phyloP scores from a whole-genome alignment of 2,888 invertebrate genomes.

The Imbricaverruca yamaguchii region DNA sequence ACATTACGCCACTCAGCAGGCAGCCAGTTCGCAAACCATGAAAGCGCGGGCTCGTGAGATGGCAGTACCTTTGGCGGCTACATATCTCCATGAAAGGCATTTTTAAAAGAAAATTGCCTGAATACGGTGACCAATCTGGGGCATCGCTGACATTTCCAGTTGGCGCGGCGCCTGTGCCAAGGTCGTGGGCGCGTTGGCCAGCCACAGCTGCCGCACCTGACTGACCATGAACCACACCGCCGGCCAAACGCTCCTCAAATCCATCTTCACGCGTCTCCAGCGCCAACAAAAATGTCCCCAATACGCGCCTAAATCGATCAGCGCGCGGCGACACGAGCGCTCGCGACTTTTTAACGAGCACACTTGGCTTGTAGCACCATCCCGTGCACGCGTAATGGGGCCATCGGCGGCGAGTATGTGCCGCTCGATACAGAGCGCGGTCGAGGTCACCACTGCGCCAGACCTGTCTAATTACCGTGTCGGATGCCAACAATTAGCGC shows the following conservation, averaged over 20 bases:
- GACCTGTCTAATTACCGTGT: background rate
- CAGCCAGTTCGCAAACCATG: background rate
- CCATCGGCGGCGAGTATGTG: background rate
- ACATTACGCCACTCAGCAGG: background rate
- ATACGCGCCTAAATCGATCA: background rate
- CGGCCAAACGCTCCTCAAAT: background rate
- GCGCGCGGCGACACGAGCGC: background rate
- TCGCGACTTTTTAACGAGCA: conserved; percentile 16
- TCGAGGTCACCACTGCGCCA: background rate
- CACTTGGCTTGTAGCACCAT: background rate
- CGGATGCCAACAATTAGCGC: background rate
- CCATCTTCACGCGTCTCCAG: background rate
- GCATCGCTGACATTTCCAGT: background rate
- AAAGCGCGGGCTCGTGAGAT: background rate
- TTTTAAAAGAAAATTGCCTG: background rate
- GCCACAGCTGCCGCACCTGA: too few species aligned
- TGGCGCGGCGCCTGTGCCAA: background rate
- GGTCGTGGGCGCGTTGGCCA: background rate
- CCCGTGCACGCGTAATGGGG: background rate
- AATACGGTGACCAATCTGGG: conserved; percentile 9
- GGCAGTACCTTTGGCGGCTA: background rate
- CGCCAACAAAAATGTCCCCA: conserved; percentile 10
- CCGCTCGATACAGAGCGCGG: background rate
- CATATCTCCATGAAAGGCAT: background rate
- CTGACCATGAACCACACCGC: background rate